Evolutionary conservation across 1,140 invertebrate species (phyloP).

Genomic region (Polypedilum pembai): DNA sequence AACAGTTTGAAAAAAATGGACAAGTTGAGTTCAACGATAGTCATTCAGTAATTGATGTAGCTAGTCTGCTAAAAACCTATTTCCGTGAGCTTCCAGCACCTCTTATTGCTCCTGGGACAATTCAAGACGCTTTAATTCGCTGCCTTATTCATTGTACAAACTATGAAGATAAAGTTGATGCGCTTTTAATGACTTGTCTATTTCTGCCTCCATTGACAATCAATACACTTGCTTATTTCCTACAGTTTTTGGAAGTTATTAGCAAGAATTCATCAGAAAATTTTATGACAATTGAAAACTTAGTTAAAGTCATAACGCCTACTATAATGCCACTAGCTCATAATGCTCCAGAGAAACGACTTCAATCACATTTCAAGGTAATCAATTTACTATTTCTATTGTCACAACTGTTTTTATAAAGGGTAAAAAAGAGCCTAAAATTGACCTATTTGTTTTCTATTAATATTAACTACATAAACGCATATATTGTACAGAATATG

Average conservation of each 20-base stretch:
- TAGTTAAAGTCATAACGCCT: slow-evolving; percentile 72
- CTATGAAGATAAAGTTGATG: slow-evolving; percentile 44
- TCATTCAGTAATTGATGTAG: slow-evolving; percentile 70
- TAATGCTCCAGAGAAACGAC: slow-evolving; percentile 50
- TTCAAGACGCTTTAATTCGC: slow-evolving; percentile 66
- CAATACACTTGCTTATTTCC: slow-evolving; percentile 59
- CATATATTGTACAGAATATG: too few species aligned
- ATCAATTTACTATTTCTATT: too few species aligned
- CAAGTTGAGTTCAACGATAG: slow-evolving; percentile 49
- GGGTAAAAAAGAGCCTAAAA: too few species aligned
- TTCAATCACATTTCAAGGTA: slow-evolving; percentile 56
- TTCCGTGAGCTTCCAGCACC: slow-evolving; percentile 74
- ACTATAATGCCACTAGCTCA: slow-evolving; percentile 71
- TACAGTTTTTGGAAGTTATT: slow-evolving; percentile 58
- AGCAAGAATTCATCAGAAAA: slow-evolving; percentile 57
- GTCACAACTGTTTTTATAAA: too few species aligned
- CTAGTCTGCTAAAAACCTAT: slow-evolving; percentile 74
- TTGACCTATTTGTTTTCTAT: too few species aligned
- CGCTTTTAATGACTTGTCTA: slow-evolving; percentile 55
- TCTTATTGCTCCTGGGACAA: slow-evolving; percentile 55
- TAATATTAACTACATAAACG: too few species aligned
- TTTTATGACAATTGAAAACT: slow-evolving; percentile 71
- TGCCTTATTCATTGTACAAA: slow-evolving; percentile 48
- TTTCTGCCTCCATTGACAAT: slow-evolving; percentile 56
- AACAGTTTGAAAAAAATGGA: slow-evolving; percentile 56